Conservation (phyloP, 2,113 vertebrate genomes). For the zebrafish (Danio rerio) region GRCz12tu NC_133191.1:24512001-24512500, state of each 20-base stretch:
- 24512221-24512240: conserved; percentile 53
- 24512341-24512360: conserved; percentile 8
- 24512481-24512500: not conserved
- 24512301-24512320: not conserved
- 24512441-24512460: not conserved
- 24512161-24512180: not conserved
- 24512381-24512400: not conserved
- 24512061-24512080: conserved; percentile 14
- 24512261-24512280: conserved; percentile 53
- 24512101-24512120: conserved; percentile 55
- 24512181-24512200: conserved; percentile 35
- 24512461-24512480: not conserved
- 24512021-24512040: conserved; percentile 46
- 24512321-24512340: conserved; percentile 10
- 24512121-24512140: conserved; percentile 52
- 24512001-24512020: conserved; percentile 45
- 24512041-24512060: conserved; percentile 43
- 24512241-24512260: conserved; percentile 53
- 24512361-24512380: not conserved
- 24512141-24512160: conserved; percentile 39
- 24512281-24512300: conserved; percentile 53
- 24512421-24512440: not conserved
- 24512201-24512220: conserved; percentile 1
- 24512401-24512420: not conserved
- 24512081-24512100: conserved; percentile 42